Conservation (phyloP, 2,888 invertebrate species). For the Luffia ferchaultella region DNA sequence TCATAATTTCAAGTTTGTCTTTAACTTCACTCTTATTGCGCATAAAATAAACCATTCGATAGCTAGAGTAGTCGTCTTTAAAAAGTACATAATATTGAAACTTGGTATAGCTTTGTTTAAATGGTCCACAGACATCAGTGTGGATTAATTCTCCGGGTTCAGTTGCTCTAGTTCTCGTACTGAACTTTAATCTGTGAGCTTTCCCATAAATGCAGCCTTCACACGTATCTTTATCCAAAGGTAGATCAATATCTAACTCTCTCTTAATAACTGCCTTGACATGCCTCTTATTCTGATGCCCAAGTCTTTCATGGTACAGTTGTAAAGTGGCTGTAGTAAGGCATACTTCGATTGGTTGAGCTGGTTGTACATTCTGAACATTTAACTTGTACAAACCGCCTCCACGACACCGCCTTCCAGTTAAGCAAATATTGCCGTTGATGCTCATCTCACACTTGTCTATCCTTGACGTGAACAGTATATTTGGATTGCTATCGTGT, state of each 20-base stretch:
- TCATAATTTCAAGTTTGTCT: not conserved
- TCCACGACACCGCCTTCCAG: not conserved
- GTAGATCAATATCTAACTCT: slow-evolving; percentile 8
- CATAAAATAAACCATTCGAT: not conserved
- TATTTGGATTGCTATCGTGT: not conserved
- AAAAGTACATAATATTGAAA: slow-evolving; percentile 6
- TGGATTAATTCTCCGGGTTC: slow-evolving; percentile 7
- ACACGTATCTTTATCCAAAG: slow-evolving; percentile 3
- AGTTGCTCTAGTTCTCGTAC: slow-evolving; percentile 10
- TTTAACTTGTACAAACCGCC: not conserved
- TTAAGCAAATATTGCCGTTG: not conserved
- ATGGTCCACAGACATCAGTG: slow-evolving; percentile 10
- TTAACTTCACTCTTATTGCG: not conserved
- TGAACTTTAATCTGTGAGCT: slow-evolving; percentile 7
- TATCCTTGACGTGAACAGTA: not conserved
- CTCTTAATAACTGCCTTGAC: slow-evolving; percentile 6
- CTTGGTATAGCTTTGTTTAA: slow-evolving; percentile 3
- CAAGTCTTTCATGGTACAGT: slow-evolving; percentile 10
- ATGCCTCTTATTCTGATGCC: slow-evolving; percentile 11
- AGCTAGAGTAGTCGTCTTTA: slow-evolving; percentile 1
- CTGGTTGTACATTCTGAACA: not conserved
- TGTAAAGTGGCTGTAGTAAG: slow-evolving; percentile 3
- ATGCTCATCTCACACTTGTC: not conserved
- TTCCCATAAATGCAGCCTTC: slow-evolving; percentile 11
- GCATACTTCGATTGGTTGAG: not conserved